Percentiles rank a stretch among this genome's conserved stretches.
Conservation (phyloP, 2,888 invertebrate genomes). For the Ariolimax columbianus region DNA sequence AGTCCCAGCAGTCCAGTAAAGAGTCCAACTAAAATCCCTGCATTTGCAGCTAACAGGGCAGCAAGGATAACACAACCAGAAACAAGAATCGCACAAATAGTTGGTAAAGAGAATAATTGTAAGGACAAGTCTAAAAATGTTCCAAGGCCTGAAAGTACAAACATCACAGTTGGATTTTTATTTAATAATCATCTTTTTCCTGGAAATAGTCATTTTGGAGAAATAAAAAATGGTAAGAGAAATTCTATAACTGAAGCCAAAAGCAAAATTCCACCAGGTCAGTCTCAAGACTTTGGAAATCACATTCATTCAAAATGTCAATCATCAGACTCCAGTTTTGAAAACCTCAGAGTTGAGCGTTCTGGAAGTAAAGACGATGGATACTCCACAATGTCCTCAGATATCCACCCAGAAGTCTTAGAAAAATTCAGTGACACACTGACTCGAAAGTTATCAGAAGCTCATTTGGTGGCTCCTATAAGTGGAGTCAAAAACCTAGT, state of each 20-base stretch:
- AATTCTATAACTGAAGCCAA: conserved; percentile 31
- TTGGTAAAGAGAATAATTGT: not conserved
- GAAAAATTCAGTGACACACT: conserved; percentile 66
- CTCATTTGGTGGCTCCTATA: not conserved
- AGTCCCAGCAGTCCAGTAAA: conserved; percentile 34
- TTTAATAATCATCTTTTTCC: conserved; percentile 28
- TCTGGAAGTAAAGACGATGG: conserved; percentile 75
- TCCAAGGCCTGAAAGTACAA: not conserved
- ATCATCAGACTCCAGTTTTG: conserved; percentile 65
- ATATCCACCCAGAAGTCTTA: conserved; percentile 70
- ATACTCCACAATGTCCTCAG: conserved; percentile 76
- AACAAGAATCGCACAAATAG: not conserved
- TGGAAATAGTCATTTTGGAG: not conserved
- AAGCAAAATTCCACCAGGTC: not conserved
- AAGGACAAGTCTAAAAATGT: not conserved
- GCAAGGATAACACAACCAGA: conserved; percentile 10
- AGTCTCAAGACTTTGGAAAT: not conserved
- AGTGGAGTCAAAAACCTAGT: not conserved
- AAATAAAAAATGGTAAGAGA: conserved; percentile 29
- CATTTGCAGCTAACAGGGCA: conserved; percentile 18
- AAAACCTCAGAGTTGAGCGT: conserved; percentile 67
- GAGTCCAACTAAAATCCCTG: conserved; percentile 34
- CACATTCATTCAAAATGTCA: conserved; percentile 46
- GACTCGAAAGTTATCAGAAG: conserved; percentile 45
- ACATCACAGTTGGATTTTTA: conserved; percentile 42